phyloP scores from a whole-genome alignment of 2,888 invertebrate species.

The Drosophila rellima region DNA sequence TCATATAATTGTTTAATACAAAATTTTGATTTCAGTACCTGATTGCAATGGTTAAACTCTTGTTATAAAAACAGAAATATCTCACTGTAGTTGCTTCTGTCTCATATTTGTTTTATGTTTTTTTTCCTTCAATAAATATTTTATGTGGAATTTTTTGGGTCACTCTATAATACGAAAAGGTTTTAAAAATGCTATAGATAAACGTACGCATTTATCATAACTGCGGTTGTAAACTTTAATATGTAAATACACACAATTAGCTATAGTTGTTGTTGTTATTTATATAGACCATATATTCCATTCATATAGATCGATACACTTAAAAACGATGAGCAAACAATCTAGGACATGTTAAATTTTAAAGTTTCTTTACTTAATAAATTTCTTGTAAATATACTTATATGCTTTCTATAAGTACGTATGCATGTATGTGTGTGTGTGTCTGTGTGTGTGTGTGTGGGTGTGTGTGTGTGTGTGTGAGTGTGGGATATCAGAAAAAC shows the following conservation, averaged over 20 bases:
- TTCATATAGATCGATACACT: conserved; percentile 46
- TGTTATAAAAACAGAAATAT: conserved; percentile 50
- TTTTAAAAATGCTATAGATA: conserved; percentile 68
- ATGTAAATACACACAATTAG: conserved; percentile 79
- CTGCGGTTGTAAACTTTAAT: conserved; percentile 74
- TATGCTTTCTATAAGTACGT: conserved; percentile 28
- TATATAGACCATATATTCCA: conserved; percentile 7
- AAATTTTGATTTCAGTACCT: conserved; percentile 81
- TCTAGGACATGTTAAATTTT: conserved; percentile 53
- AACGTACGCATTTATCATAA: conserved; percentile 29
- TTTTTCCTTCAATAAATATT: conserved; percentile 12
- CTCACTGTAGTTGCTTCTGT: conserved; percentile 56
- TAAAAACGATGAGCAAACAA: conserved; percentile 72
- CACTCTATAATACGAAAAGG: conserved; percentile 58
- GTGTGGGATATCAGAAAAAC: conserved; percentile 23
- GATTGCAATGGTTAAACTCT: conserved; percentile 70
- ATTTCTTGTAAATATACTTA: conserved; percentile 42
- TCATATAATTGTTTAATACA: conserved; percentile 43
- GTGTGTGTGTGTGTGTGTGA: conserved; percentile 2
- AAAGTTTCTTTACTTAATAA: conserved; percentile 31
- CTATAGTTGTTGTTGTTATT: conserved; percentile 45
- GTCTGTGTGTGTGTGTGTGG: conserved; percentile 3
- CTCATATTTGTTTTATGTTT: conserved; percentile 22
- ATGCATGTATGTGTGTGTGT: conserved; percentile 26
- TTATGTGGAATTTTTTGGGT: conserved; percentile 31